Conservation (phyloP, 2,113 vertebrate species). For the Fulmarus glacialis region DNA sequence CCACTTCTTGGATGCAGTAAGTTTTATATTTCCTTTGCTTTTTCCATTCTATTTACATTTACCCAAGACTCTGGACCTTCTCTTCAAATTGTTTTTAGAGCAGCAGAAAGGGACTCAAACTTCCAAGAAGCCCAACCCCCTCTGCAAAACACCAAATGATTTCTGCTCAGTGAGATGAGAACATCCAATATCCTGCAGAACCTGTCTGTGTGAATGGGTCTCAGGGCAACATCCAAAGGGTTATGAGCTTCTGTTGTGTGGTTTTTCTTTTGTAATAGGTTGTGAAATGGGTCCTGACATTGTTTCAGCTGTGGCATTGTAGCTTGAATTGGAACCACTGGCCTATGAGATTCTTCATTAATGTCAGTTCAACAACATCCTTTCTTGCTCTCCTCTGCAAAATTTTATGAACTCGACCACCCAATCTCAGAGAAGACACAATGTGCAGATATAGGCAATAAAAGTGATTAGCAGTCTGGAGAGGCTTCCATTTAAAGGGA, state of each 20-base stretch:
- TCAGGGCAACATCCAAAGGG: not conserved
- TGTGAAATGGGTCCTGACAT: conserved; percentile 49
- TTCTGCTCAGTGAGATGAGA: conserved; percentile 28
- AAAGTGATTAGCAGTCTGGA: not conserved
- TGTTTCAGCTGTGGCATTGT: conserved; percentile 36
- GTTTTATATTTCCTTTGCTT: not conserved
- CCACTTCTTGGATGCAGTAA: not conserved
- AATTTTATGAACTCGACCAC: not conserved
- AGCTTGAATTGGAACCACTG: conserved; percentile 13
- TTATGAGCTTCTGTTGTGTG: conserved; percentile 24
- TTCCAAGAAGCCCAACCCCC: not conserved
- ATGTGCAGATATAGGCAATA: not conserved
- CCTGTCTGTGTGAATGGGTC: not conserved
- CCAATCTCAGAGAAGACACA: not conserved
- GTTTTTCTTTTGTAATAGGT: conserved; percentile 24
- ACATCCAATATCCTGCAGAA: conserved; percentile 43
- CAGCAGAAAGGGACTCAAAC: not conserved
- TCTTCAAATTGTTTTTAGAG: not conserved
- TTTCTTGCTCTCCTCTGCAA: not conserved
- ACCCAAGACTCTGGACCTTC: not conserved
- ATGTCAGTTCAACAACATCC: not conserved
- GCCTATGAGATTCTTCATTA: conserved; percentile 46
- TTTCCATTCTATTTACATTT: not conserved
- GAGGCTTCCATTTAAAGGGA: not conserved
- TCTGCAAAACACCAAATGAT: not conserved